Evolutionary conservation across 2,888 invertebrate genomes (phyloP).

Genomic region (Drosophila mettleri): DNA sequence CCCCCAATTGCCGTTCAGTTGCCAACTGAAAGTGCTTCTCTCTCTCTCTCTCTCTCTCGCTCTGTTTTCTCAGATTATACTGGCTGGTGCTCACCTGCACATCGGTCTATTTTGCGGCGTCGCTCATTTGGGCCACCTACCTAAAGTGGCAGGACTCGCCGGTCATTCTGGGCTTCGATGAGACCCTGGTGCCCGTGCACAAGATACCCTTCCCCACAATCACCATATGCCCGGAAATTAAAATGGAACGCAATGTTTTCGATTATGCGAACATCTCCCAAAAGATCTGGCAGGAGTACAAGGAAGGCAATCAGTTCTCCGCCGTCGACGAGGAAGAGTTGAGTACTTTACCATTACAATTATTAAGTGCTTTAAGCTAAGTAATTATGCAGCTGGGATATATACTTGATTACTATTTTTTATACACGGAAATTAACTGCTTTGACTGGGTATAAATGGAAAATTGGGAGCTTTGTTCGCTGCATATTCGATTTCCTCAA

Average conservation of each 20-base stretch:
- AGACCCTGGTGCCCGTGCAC: conserved; percentile 82
- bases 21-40: background rate
- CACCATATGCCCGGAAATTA: conserved; percentile 84
- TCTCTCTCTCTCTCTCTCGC: background rate
- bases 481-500: background rate
- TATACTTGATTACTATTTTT: no score
- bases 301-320: conserved; percentile 41
- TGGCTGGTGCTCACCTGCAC: conserved; percentile 79
- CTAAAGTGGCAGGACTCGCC: conserved; percentile 82
- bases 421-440: no score
- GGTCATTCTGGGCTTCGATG: conserved; percentile 83
- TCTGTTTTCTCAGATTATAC: conserved; percentile 65
- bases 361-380: background rate
- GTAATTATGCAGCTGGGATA: no score
- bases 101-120: conserved; percentile 81
- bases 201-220: conserved; percentile 83
- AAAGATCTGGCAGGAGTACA: conserved; percentile 62
- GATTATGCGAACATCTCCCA: conserved; percentile 76
- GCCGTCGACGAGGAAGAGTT: conserved; percentile 59
- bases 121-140: conserved; percentile 81
- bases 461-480: no score
- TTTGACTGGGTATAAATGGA: no score
- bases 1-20: background rate
- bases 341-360: conserved; percentile 41
- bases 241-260: conserved; percentile 80